A percentile compares a stretch with the other conserved stretches of the same genome.
Evolutionary conservation across 2,888 invertebrate species (phyloP).

Genomic region (Heliothis peltigera): DNA sequence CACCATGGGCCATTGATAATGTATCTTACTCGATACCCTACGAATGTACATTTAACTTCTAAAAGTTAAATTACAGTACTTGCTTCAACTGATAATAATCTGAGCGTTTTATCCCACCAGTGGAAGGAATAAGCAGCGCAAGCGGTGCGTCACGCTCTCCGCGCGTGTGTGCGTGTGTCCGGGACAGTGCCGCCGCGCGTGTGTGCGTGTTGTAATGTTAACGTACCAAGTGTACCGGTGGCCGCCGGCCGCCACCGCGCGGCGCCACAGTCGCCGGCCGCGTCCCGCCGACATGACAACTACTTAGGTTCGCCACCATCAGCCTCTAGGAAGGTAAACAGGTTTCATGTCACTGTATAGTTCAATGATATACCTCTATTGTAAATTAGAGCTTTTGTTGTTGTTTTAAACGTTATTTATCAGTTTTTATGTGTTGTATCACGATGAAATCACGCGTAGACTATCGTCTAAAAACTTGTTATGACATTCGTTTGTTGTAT

Average conservation of each 20-base stretch:
- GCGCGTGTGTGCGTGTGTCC: slow-evolving; percentile 10
- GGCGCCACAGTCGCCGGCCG: slow-evolving; percentile 1
- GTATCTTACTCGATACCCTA: too few relatives aligned
- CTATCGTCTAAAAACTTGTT: slow-evolving; percentile 67
- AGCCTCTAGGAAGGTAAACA: slow-evolving; percentile 52
- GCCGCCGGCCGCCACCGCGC: too few relatives aligned
- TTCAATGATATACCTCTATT: slow-evolving; percentile 68
- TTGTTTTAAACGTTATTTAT: slow-evolving; percentile 76
- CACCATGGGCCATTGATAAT: too few relatives aligned
- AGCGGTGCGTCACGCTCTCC: slow-evolving; percentile 35
- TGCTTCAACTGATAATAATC: background rate
- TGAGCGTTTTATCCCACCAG: slow-evolving; percentile 42
- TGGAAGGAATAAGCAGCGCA: slow-evolving; percentile 61
- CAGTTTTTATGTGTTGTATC: slow-evolving; percentile 67
- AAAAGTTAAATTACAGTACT: too few relatives aligned
- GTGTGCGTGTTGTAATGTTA: slow-evolving; percentile 1
- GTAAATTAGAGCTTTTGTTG: slow-evolving; percentile 76
- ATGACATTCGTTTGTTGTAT: slow-evolving; percentile 64
- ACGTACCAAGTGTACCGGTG: slow-evolving; percentile 19
- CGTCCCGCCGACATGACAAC: slow-evolving; percentile 38
- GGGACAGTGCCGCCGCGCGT: slow-evolving; percentile 19
- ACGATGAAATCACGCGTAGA: slow-evolving; percentile 74
- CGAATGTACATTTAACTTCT: too few relatives aligned
- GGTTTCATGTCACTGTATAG: slow-evolving; percentile 62
- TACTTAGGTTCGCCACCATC: slow-evolving; percentile 17